Conservation (phyloP, 2,113 vertebrate genomes). For the Barbus barbus region DNA sequence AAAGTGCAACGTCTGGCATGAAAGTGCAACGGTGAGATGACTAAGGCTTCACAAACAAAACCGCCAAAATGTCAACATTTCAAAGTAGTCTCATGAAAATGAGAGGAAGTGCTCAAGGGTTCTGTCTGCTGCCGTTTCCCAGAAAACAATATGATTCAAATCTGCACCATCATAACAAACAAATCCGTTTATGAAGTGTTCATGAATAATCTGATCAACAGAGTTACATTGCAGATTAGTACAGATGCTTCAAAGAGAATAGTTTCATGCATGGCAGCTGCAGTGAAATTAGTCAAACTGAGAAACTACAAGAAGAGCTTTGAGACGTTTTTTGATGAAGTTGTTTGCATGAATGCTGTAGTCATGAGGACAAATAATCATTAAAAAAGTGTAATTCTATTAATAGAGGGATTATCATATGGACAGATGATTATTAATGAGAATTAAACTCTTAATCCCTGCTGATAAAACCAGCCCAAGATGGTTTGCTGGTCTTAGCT, state of each 20-base stretch:
- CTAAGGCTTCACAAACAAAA: background rate
- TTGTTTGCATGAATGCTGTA: no score
- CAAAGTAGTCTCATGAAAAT: conserved; percentile 22
- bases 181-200: background rate
- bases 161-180: background rate
- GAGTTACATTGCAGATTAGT: background rate
- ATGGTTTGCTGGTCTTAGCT: background rate
- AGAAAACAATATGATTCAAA: conserved; percentile 37
- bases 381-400: background rate
- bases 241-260: background rate
- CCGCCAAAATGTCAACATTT: no score
- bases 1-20: background rate
- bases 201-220: background rate
- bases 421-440: background rate
- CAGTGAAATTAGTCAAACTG: background rate
- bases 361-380: background rate
- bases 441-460: background rate
- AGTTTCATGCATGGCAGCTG: background rate
- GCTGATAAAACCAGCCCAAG: background rate
- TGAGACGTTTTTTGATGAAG: background rate
- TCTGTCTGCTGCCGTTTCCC: background rate
- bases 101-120: conserved; percentile 20
- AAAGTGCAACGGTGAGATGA: background rate
- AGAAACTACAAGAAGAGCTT: background rate
- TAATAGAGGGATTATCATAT: background rate